Conservation (phyloP, 2,797 vertebrate species). For the Paratrypauchen microcephalus region DNA sequence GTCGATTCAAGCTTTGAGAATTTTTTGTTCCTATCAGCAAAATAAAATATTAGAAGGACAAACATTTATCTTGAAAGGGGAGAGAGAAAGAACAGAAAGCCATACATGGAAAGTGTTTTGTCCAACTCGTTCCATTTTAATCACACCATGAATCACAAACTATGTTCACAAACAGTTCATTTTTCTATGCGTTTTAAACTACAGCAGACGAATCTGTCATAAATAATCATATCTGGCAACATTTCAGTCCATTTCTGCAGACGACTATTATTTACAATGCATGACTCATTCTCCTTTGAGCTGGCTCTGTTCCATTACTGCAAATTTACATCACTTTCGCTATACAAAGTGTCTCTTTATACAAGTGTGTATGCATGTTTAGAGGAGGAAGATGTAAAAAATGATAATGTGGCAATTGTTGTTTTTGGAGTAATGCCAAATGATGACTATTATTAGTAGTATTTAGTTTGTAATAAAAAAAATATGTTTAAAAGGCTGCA, state of each 20-base stretch:
- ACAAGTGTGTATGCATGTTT: background rate
- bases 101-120: constrained; percentile 74
- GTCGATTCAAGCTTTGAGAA: background rate
- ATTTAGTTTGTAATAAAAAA: too few relatives aligned
- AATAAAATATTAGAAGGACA: constrained; percentile 3
- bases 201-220: constrained; percentile 41
- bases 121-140: constrained; percentile 46
- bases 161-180: constrained; percentile 41
- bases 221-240: constrained; percentile 35
- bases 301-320: constrained; percentile 19
- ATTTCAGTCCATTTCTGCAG: constrained; percentile 30
- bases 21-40: constrained; percentile 5
- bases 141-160: constrained; percentile 53
- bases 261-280: constrained; percentile 14
- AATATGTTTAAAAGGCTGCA: background rate
- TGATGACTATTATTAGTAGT: too few relatives aligned
- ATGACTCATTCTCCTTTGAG: constrained; percentile 31
- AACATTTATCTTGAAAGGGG: background rate
- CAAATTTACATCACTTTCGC: constrained; percentile 7
- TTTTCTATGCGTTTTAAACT: constrained; percentile 49
- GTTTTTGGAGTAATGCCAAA: background rate
- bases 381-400: background rate
- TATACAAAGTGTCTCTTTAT: background rate
- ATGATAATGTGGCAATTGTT: background rate
- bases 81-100: constrained; percentile 48